These are phyloP conservation scores for Pseudopleuronectes americanus DNA, from an alignment of 2,797 vertebrate species.

Conservation along the genomic window DNA sequence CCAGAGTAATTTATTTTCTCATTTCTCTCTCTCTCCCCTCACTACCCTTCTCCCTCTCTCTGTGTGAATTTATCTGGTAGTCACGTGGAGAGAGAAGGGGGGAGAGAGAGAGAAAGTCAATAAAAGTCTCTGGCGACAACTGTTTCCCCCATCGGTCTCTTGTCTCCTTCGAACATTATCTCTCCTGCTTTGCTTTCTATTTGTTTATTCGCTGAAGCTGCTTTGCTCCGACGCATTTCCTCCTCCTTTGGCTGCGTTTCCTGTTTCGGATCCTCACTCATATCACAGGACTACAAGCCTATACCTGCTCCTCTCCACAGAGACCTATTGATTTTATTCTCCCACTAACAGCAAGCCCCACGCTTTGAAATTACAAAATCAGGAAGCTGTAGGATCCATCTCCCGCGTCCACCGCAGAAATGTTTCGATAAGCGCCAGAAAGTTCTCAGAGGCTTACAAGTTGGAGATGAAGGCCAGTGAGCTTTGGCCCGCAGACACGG, in stretches of 20 bases:
- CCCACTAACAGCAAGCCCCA: conserved; percentile 70
- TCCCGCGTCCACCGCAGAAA: conserved; percentile 71
- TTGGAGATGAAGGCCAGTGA: conserved; percentile 53
- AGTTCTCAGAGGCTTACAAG: conserved; percentile 69
- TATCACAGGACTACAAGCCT: conserved; percentile 71
- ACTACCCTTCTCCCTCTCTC: conserved; percentile 75
- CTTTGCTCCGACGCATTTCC: conserved; percentile 74
- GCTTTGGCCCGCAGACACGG: conserved; percentile 44
- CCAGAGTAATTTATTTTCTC: conserved; percentile 96
- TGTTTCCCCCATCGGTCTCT: conserved; percentile 84
- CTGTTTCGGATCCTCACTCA: conserved; percentile 72
- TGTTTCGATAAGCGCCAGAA: conserved; percentile 61
- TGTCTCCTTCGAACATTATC: conserved; percentile 82
- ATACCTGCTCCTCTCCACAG: conserved; percentile 72
- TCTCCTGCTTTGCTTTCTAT: conserved; percentile 79
- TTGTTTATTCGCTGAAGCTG: conserved; percentile 79
- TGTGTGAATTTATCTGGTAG: conserved; percentile 84
- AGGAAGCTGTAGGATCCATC: conserved; percentile 81
- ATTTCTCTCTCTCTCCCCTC: conserved; percentile 91
- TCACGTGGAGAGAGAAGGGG: conserved; percentile 82
- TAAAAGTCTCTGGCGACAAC: conserved; percentile 88
- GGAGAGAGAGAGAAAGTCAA: conserved; percentile 79
- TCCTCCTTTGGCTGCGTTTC: conserved; percentile 67
- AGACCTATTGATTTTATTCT: conserved; percentile 80
- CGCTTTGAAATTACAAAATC: conserved; percentile 82